Evolutionary conservation across 2,888 invertebrate genomes (phyloP), one percentile per base, ranked within the genome.

Genomic region (Atrina japonica): DNA sequence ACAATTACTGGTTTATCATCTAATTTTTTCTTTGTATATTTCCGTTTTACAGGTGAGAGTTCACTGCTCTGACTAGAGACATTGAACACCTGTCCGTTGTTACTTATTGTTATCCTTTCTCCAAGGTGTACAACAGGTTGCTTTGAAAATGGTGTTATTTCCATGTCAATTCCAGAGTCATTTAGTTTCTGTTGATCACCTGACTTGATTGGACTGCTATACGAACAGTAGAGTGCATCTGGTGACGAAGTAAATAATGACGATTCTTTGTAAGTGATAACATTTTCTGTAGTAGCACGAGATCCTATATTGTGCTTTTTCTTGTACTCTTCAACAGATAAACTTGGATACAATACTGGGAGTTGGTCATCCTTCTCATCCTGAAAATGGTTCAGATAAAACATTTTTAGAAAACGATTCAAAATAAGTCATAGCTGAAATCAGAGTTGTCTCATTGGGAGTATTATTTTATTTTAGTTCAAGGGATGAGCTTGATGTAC

Each of bases 191-290:
- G 47, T 60, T 18, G 21, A 41, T 45, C 45, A 11, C 27, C 23
- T 18, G 27, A 27, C 25, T 27, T 27, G 25, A 30, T 30, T 21
- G 49, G 49, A 61, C 49, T 61, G 21, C 49, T 27, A 27, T 49
- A 21, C 16, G 29, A 7, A 49, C 29, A 18, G 49, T 61, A 52
- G 52, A 52, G 16, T 23, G 23, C 21, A 21, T 47, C 47, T n/a
- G 41, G 41, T 7, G 43, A 64, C 9, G 52, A 70, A 18, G 73
- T 66, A 25, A 75, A 75, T 63, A 75, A 75, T 35, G 72, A 69
- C 1, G 86, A 79, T 61, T 88, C 87, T 66, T 84, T 83, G 66
- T 88, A 88, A 0, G 88, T 85, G 23, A 83, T 76, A 2, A 86
- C 83, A 43, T 81, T 75, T 40, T 83, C 86, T 1, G 85, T 77